Evolutionary conservation across 2,113 vertebrate genomes (phyloP), one percentile per base, ranked within the genome.

Genomic region (Mustela nigripes): DNA sequence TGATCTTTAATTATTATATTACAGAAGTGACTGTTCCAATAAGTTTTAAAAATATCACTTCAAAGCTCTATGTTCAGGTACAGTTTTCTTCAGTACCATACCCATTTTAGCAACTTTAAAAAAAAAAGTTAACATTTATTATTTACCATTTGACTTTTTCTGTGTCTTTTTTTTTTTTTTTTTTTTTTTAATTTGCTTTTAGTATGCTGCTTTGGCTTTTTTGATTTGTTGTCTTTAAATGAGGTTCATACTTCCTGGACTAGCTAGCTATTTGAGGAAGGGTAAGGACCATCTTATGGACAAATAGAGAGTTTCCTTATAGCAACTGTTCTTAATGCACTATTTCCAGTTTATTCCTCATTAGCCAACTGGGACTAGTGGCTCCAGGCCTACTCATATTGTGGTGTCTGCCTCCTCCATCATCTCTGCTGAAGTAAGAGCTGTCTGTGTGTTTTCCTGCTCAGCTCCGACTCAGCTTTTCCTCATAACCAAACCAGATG

Each of bases 391-490:
- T 69, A 31, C 71, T 24, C 82, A 60, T 7, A 24, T 67, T 73
- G 24, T 16, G 63, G 24, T 11, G 1, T 56, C 65, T 94, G 24
- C 24, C 21, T 67, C 45, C 31, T 74, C 48, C 21, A 48, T 91
- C 19, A 10, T 89, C 91, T 91, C 67, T 76, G 56, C 36, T 65
- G 36, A 36, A 69, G 58, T 71, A 10, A 1, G 4, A 7, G 39
- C 73, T 53, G 74, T 78, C 63, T 63, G 76, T 50, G 22, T 82
- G 16, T 80, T 95, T 97, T 95, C 50, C 62, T 93, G 12, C 74
- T 89, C 24, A 56, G 4, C 14, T 67, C 7, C 6, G 58, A 36
- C 39, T 91, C 39, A 9, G 26, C 18, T 80, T 87, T 45, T 73
- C 19, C 36, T 94, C 48, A 80, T 60, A 91, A 76, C 7, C 15